Evolutionary conservation across 1,140 invertebrate genomes (phyloP), one percentile per base, ranked within the genome.

Genomic region (Apis cerana): DNA sequence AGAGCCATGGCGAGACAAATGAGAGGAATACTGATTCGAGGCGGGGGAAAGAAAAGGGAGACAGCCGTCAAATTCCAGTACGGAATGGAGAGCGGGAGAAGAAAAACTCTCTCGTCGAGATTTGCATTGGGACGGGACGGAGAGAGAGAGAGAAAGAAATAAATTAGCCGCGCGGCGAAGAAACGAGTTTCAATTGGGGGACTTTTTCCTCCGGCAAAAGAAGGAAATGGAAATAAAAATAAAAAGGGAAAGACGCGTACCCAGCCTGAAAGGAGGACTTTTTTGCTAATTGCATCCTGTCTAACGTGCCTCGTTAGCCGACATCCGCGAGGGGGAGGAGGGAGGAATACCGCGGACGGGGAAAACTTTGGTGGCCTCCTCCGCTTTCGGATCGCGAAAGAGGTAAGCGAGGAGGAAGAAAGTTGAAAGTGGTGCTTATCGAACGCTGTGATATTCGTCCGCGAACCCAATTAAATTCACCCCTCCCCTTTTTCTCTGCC

Each of bases 1-100:
- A 91, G 89, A 43, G 4, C 3, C 33, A 2, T 1, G 80, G 86
- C 80, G 89, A 85, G 86, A 90, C 90, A 91, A 91, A 91, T 90
- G 90, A 88, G 86, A 87, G 85, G 90, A 91, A 90, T 91, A 91
- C 90, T 90, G 86, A 91, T 91, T 87, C 79, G 78, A 67, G 52
- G 52, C 80, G 23, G 50, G 48, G n/a, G 50, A 74, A 58, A 78
- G 85, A 33, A 1, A 65, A 67, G 56, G 23, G 4, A 52, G 52
- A 33, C 48, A 68, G 68, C 33, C 23, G 7, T 11, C 17, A 56
- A 76, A 61, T 85, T 72, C 77, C 80, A 83, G 74, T 80, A 83
- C 68, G 56, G 68, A 64, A 11, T 15, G 52, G 19, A 17, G 15
- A 15, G 3, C 33, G 33, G 23, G 21, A 27, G 9, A 61, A 75